Base-by-base conservation (phyloP, 2,797 vertebrate genomes). In the Leptodactylus fallax region DNA sequence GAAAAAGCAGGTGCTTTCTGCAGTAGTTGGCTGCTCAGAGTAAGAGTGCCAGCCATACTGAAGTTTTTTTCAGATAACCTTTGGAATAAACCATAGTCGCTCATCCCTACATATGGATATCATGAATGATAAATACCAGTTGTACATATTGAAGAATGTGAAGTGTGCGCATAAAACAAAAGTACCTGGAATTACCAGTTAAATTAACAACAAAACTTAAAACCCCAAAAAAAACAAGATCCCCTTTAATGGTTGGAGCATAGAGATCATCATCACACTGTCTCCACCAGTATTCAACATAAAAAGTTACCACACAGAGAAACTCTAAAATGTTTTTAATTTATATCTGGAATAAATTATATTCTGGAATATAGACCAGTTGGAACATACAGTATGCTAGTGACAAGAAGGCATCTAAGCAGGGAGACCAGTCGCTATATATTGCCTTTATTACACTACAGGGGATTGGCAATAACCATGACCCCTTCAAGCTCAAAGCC, bases 371-470 rank as follows among this genome's bases (percentile, higher is more conserved):
- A 96, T 90, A 92, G 93, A 93, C 79, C 90, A 93, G 93, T 93
- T 94, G 91, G 92, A 94, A 94, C 95, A 93, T 89, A 93, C 92
- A 96, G 84, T 86, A 95, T 3, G 88, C 94, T 91, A 94, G 95
- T 95, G 93, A 95, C 93, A 92, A 94, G 95, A 96, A 94, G 95
- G 96, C 96, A 95, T 88, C 88, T 89, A 90, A 95, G 95, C 96
- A 96, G 96, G 97, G 96, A 96, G 95, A 96, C 80, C 84, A 86
- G 88, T 89, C 96, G 96, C 96, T 96, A 96, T 94, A 96, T 95
- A 96, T 95, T 96, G 95, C 97, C 96, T 97, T 95, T 95, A 97
- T 97, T 97, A 97, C 91, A 95, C 95, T 97, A 96, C 71, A 90
- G 93, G 95, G 94, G 94, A 94, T 93, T 94, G 92, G 92, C 94